Base-by-base conservation (phyloP, 92 coral and sea anemone species). In the Phymanthus crucifer region DNA sequence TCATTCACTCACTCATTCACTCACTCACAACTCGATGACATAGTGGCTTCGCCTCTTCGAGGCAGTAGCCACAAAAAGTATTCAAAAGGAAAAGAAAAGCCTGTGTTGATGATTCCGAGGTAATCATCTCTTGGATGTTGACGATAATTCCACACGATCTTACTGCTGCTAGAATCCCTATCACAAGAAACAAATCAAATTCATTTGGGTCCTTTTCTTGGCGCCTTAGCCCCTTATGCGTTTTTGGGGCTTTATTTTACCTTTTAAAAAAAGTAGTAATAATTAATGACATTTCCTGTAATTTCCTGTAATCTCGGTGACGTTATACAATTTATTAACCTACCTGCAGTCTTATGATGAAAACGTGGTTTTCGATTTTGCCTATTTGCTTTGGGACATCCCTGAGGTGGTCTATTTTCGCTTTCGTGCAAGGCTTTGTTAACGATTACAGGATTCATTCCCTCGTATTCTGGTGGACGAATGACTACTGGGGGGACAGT, bases 61-160 rank as follows among this genome's bases (percentile, higher is more conserved):
- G n/a, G n/a, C n/a, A n/a, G n/a, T n/a, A n/a, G n/a, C n/a, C n/a
- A n/a, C n/a, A n/a, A n/a, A n/a, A n/a, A n/a, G n/a, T n/a, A n/a
- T n/a, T n/a, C n/a, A 66, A 1, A 24, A 66, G 36, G 40, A 66
- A 66, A 66, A 66, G 72, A 35, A 66, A 66, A 23, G 72, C 72
- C 40, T 66, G 72, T 31, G 72, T 66, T 66, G 72, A 35, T 35
- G 72, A 66, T 35, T 66, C 72, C 72, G 72, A 66, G 29, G 72
- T 66, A 66, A 66, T 31, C 72, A 66, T 66, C 23, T 66, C 72
- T 35, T 66, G 72, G 40, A 66, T 66, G 72, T 66, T 66, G 40
- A 66, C 72, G 40, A 66, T 66, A 66, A 66, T 66, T 66, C 36
- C 35, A 66, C 72, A 66, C 72, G 72, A 36, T 66, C 72, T 31